Evolutionary conservation across 2,113 vertebrate genomes (phyloP), one percentile per base, ranked within the genome.

Genomic region (Regulus satrapa): DNA sequence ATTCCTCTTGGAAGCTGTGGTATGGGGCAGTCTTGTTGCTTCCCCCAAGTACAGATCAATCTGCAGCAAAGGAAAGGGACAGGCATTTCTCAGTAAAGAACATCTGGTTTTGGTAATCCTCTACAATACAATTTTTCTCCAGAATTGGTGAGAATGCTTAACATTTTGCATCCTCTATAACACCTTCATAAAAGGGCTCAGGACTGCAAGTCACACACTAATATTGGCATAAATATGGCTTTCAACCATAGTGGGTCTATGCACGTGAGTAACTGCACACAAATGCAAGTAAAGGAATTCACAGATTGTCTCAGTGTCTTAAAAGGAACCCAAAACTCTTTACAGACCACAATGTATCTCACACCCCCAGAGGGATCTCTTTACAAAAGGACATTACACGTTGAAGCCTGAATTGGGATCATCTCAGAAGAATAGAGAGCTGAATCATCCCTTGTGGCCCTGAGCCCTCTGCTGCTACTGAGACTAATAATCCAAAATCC

Each of bases 181-280:
- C 38, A 6, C 52, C 52, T 67, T 85, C 63, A 41, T 49, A 62
- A 93, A 92, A 51, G 18, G 18, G 10, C 62, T 73, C 38, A 72
- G 40, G 64, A 83, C 55, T 83, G 54, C 51, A 93, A 91, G 79
- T 63, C 71, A 59, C 59, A 80, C 71, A 23, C 29, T 43, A 49
- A 17, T 24, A 40, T 31, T 80, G 75, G 46, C 74, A 77, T 18
- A n/a, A n/a, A n/a, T n/a, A n/a, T n/a, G n/a, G 6, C n/a, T 51
- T 94, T 92, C 82, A 88, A 32, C 34, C 28, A 4, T 2, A 69
- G 32, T n/a, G 26, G 23, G n/a, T 40, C 58, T 76, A 12, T 40
- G 32, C 0, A 0, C 0, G 0, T 67, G 54, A 72, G 28, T 69
- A 69, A 85, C 59, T 59, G 75, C 67, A 55, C 12, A 48, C 20